phyloP scores from a whole-genome alignment of 37 sponge, comb jelly and placozoan genomes.

The Oopsacas minuta region DNA sequence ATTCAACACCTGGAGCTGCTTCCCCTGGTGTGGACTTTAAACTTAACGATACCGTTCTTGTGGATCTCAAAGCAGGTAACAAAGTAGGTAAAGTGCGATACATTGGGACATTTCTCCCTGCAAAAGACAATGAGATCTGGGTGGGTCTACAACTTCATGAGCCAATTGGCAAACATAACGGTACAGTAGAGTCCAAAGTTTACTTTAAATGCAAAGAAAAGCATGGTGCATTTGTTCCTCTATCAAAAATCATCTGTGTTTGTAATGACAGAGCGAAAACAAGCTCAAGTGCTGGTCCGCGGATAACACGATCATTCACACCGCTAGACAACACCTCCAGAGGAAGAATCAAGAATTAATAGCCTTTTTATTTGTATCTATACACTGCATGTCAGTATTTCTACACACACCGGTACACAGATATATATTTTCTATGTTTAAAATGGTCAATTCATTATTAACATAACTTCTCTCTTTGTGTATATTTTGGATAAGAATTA shows the following conservation, averaged over 20 bases:
- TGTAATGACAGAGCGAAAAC: neutral
- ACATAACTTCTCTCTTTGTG: neutral
- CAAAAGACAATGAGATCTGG: neutral
- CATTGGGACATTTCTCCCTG: neutral
- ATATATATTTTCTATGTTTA: neutral
- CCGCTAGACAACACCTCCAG: neutral
- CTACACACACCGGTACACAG: neutral
- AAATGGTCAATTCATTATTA: neutral
- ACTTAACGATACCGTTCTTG: neutral
- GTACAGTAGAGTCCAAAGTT: constrained; percentile 61
- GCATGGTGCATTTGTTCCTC: constrained; percentile 79
- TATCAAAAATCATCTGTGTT: neutral
- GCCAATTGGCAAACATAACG: constrained; percentile 81
- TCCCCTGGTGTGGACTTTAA: neutral
- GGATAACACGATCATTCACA: neutral
- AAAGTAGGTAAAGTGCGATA: neutral
- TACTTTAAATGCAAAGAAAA: constrained; percentile 96
- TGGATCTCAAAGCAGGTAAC: neutral
- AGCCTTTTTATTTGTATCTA: neutral
- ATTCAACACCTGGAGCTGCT: neutral
- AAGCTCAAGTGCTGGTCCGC: neutral
- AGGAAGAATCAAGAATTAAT: neutral
- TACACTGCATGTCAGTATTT: neutral
- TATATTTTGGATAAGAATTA: neutral
- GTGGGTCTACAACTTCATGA: neutral